These are phyloP conservation scores for Pollachius pollachius DNA, from an alignment of 2,113 vertebrate species.

Conservation along the genomic window DNA sequence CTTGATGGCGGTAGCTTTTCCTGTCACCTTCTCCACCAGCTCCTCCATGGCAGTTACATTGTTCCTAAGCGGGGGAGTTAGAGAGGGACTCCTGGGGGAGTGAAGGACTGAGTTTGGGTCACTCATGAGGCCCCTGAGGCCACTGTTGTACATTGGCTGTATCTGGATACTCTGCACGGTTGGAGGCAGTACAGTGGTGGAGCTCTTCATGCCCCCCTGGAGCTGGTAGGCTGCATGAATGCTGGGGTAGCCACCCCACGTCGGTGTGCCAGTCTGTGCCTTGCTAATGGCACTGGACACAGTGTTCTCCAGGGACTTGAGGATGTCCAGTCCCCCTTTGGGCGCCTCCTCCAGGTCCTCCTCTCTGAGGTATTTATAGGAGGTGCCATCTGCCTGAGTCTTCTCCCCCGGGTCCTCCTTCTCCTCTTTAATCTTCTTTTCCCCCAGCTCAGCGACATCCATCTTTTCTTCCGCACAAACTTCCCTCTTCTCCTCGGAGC, in stretches of 20 bases:
- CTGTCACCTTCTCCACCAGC: conserved; percentile 96
- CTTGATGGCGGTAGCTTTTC: conserved; percentile 85
- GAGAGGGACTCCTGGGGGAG: conserved; percentile 84
- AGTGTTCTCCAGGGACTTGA: conserved; percentile 97
- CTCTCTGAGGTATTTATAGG: conserved; percentile 95
- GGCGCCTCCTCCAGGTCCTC: conserved; percentile 95
- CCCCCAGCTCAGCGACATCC: conserved; percentile 63
- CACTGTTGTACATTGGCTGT: conserved; percentile 83
- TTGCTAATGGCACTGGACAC: conserved; percentile 98
- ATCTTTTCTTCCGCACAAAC: conserved; percentile 67
- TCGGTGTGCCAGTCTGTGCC: conserved; percentile 95
- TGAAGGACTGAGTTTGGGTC: conserved; percentile 84
- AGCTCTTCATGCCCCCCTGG: conserved; percentile 85
- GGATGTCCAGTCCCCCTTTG: conserved; percentile 91
- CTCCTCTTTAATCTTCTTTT: conserved; percentile 94
- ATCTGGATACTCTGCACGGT: conserved; percentile 85
- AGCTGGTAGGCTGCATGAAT: conserved; percentile 98
- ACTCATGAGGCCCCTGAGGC: conserved; percentile 72
- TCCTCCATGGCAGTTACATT: conserved; percentile 99
- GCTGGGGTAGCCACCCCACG: conserved; percentile 98
- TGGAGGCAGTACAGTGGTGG: conserved; percentile 71
- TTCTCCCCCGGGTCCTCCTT: conserved; percentile 85
- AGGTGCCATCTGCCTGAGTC: conserved; percentile 80
- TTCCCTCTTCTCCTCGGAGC: conserved; percentile 82
- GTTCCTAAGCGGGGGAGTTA: conserved; percentile 90